Evolutionary conservation across 2,113 vertebrate genomes (phyloP).

Genomic region (Danionella cerebrum): DNA sequence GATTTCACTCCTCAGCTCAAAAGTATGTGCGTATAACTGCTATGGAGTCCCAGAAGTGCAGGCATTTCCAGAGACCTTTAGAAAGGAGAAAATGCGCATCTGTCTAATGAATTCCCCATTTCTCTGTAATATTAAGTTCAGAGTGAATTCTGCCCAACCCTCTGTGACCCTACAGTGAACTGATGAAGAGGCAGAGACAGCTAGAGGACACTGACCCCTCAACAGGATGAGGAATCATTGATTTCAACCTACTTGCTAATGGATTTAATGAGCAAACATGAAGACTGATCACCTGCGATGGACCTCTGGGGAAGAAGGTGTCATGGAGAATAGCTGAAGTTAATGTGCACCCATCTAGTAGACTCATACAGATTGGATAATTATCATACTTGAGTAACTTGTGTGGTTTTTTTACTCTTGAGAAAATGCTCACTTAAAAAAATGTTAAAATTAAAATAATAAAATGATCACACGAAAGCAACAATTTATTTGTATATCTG

Average conservation of each 20-base stretch:
- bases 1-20: background rate
- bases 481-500: too few relatives aligned
- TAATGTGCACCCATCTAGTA: slow-evolving; percentile 31
- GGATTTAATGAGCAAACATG: slow-evolving; percentile 37
- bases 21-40: background rate
- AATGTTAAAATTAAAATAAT: background rate
- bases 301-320: slow-evolving; percentile 8
- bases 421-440: background rate
- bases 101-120: slow-evolving; percentile 4
- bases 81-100: background rate
- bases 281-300: slow-evolving; percentile 38
- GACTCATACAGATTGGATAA: slow-evolving; percentile 12
- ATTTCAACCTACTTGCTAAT: slow-evolving; percentile 18
- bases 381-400: background rate
- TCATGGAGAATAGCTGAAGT: slow-evolving; percentile 13
- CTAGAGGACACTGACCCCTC: slow-evolving; percentile 7
- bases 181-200: background rate
- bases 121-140: background rate
- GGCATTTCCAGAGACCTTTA: slow-evolving; percentile 1
- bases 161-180: background rate
- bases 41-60: background rate
- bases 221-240: slow-evolving; percentile 28
- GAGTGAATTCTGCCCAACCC: background rate
- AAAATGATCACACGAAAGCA: too few relatives aligned
- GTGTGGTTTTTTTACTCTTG: background rate